Conservation (phyloP, 2,797 vertebrate species). For the Pyrocephalus nanus region DNA sequence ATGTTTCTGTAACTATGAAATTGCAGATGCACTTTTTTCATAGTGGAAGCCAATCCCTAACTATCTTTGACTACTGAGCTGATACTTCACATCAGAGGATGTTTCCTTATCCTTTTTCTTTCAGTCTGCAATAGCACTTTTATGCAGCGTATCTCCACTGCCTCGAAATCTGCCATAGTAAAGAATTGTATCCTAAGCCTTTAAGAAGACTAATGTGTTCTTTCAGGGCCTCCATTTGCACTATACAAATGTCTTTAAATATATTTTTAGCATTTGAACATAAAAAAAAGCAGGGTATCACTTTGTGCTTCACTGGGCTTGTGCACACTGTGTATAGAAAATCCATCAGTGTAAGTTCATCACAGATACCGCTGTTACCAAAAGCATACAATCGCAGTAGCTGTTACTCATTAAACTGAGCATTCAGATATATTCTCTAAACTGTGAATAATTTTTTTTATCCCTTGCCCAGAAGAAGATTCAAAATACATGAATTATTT, state of each 20-base stretch:
- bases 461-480: neutral
- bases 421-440: neutral
- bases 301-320: neutral
- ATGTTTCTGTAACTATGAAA: neutral
- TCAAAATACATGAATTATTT: neutral
- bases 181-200: neutral
- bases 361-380: neutral
- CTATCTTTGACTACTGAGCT: neutral
- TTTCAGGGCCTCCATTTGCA: neutral
- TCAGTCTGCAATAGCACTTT: neutral
- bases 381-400: neutral
- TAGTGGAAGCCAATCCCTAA: neutral
- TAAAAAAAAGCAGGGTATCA: neutral
- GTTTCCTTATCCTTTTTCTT: neutral
- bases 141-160: neutral
- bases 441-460: neutral
- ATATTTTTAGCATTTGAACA: neutral
- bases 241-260: neutral
- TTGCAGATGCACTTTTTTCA: neutral
- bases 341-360: neutral
- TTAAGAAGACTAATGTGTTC: neutral
- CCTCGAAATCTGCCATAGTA: neutral
- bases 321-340: neutral
- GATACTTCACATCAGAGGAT: neutral
- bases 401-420: neutral